Evolutionary conservation across 2,888 invertebrate genomes (phyloP).

Genomic region (Caradrina clavipalpis): DNA sequence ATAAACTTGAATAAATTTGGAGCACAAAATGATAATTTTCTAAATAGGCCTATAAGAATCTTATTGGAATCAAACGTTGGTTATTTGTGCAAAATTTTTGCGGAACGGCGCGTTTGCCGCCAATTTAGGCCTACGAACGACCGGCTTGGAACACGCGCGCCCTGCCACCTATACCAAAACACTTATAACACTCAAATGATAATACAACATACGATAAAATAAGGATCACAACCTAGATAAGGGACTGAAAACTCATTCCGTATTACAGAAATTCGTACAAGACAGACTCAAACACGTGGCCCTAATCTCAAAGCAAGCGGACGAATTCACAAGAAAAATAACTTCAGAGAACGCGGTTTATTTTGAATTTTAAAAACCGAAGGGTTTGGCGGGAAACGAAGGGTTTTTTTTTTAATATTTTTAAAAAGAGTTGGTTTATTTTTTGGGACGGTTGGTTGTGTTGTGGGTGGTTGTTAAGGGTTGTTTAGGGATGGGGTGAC

Average conservation of each 20-base stretch:
- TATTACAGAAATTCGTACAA: slow-evolving; percentile 39
- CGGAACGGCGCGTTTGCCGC: slow-evolving; percentile 72
- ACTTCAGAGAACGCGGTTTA: slow-evolving; percentile 33
- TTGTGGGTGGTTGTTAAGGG: slow-evolving; percentile 39
- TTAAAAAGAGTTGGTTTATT: background rate
- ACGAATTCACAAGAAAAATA: slow-evolving; percentile 44
- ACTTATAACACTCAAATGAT: slow-evolving; percentile 67
- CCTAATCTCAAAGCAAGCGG: slow-evolving; percentile 13
- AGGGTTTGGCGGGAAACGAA: slow-evolving; percentile 33
- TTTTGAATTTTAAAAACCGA: slow-evolving; percentile 36
- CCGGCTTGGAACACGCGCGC: slow-evolving; percentile 66
- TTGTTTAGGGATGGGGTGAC: slow-evolving; percentile 54
- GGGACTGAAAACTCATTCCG: slow-evolving; percentile 63
- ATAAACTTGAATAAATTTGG: slow-evolving; percentile 67
- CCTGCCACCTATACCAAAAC: slow-evolving; percentile 60
- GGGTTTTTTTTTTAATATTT: slow-evolving; percentile 27
- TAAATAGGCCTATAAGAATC: slow-evolving; percentile 90
- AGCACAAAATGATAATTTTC: slow-evolving; percentile 65
- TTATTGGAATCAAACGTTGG: slow-evolving; percentile 79
- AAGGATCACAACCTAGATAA: slow-evolving; percentile 74
- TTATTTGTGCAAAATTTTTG: slow-evolving; percentile 84
- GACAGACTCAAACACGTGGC: slow-evolving; percentile 54
- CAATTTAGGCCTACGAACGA: slow-evolving; percentile 82
- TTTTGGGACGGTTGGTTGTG: slow-evolving; percentile 46
- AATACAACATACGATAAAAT: slow-evolving; percentile 69